Base-by-base conservation (phyloP, 2,888 invertebrate species). In the Nipponacmea schrenckii region DNA sequence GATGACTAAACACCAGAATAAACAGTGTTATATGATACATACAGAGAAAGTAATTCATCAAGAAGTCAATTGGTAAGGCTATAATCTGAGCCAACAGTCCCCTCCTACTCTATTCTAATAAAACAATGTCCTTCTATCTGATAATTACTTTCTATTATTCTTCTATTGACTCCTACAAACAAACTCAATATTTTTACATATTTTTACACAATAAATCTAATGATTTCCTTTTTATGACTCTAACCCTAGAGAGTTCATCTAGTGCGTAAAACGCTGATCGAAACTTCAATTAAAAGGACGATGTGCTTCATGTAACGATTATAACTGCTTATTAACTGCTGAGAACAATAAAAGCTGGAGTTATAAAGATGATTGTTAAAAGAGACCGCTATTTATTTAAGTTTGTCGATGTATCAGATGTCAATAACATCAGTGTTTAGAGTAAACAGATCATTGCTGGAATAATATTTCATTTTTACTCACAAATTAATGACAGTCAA, bases 321-420 rank as follows among this genome's bases (percentile, higher is more conserved):
- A 8, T 56, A 56, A 56, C 20, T 56, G 56, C 56, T 56, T 56
- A 56, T 56, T 56, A 56, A 56, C 56, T 56, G 24, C 56, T 24
- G 20, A 56, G 24, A 56, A 56, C 24, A 56, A 56, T 56, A 56
- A 56, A 56, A 56, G 12, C 24, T 24, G 20, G 20, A 56, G 20
- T 56, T 56, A 56, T 56, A 56, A 56, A 56, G 56, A 56, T 20
- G 20, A 24, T 20, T 24, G 24, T 24, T 56, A 56, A 56, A 56
- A 56, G 56, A 56, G 24, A 24, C 56, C 56, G 56, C 56, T 56
- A 24, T 56, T 56, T 56, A 24, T 56, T 56, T 24, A 2, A 56
- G 24, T 10, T 24, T 56, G 20, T 20, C 20, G 20, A 24, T 56
- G 56, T 56, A 24, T 20, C 8, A 56, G 10, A 24, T 24, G 56